Evolutionary conservation across 2,113 vertebrate genomes (phyloP), one percentile per base, ranked within the genome.

Genomic region (Craseonycteris thonglongyai): DNA sequence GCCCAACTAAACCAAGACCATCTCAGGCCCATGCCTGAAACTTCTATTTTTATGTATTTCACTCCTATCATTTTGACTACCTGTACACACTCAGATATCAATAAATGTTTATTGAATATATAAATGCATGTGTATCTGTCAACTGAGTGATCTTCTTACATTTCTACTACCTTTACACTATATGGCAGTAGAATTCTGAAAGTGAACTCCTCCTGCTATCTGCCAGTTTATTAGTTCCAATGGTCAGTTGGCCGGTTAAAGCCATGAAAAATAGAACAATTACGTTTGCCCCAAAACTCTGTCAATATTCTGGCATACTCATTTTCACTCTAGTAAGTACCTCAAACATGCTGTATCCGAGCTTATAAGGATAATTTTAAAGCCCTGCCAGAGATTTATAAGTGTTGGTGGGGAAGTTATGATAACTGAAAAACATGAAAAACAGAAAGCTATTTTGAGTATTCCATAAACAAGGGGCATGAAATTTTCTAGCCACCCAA

Each of bases 241-340:
- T 2, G 4, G 45, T 47, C 49, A 76, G 58, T 38, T 2, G 4
- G 45, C 54, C 49, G 71, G 58, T 38, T 38, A 69, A 2, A 82
- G 74, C 45, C 76, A 63, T 8, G 51, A 92, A 90, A 61, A 80
- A 40, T 26, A 88, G 45, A 86, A 86, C 19, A 58, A 71, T 82
- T n/a, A n/a, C 15, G 12, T 61, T 82, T 78, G 81, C 14, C 47
- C 35, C 69, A 82, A 93, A 92, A 63, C 47, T 90, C 58, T 78
- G 92, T 90, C 86, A 82, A 82, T 75, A 51, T 72, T 94, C 69
- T n/a, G 76, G 56, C 28, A 84, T 71, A 79, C 18, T 87, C 65
- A 94, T 69, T 95, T 96, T 90, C 82, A 88, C 42, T 26, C 54
- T 69, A 93, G 93, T 93, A 74, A 91, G 9, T 58, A 69, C 24